A percentile compares a stretch with the other conserved stretches of the same genome.
Evolutionary conservation across 2,113 vertebrate genomes (phyloP).

Genomic region (Sturnira hondurensis): DNA sequence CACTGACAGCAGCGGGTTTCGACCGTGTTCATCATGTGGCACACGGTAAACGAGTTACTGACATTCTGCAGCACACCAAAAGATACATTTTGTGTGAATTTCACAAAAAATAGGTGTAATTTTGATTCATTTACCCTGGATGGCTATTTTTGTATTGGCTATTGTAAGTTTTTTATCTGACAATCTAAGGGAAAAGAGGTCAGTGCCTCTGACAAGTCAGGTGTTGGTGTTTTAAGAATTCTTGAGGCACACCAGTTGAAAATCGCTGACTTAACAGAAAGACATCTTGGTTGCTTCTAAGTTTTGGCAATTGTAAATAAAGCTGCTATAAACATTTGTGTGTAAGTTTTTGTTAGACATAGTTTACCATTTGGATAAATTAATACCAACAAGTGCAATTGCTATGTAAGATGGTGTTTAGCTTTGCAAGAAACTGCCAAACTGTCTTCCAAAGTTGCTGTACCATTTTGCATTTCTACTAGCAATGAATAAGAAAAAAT

Average conservation of each 20-base stretch:
- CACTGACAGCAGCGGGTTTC: neutral
- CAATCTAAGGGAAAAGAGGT: neutral
- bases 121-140: too few relatives aligned
- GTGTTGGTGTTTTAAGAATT: neutral
- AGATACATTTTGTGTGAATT: too few relatives aligned
- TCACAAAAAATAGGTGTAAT: too few relatives aligned
- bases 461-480: neutral
- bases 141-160: neutral
- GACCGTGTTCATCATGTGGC: too few relatives aligned
- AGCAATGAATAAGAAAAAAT: neutral
- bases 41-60: too few relatives aligned
- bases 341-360: neutral
- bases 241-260: neutral
- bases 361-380: neutral
- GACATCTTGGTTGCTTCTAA: neutral
- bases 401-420: neutral
- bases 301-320: neutral
- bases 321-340: neutral
- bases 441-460: neutral
- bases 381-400: neutral
- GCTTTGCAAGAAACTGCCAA: slow-evolving; percentile 6
- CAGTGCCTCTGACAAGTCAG: neutral
- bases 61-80: too few relatives aligned
- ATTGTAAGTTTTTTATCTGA: neutral
- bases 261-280: neutral